Evolutionary conservation across 2,797 vertebrate genomes (phyloP), one percentile per base, ranked within the genome.

Genomic region (Leucoraja ocellata): DNA sequence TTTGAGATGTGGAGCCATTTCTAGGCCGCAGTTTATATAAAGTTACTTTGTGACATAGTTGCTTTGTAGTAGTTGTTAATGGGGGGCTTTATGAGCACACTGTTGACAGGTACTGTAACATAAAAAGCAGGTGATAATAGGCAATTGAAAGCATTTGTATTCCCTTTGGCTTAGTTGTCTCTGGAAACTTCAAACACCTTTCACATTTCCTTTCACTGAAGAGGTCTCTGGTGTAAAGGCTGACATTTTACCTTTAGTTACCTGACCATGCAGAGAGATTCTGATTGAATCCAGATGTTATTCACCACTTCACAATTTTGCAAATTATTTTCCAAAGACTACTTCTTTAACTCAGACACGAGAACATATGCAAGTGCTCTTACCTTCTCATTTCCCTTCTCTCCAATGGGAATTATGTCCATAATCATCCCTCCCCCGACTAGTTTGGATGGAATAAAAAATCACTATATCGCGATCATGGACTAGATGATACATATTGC

Each of bases 241-340:
- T 92, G 71, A 92, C 71, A 76, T 76, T 92, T 92, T 92, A 92
- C 23, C 68, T 74, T 76, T 92, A 76, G 46, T 92, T 92, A 73
- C 90, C 71, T 92, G 90, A 76, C 39, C 32, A 92, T 73, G 39
- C 71, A 92, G 71, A 23, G 25, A 28, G 54, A 54, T 76, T 91
- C 88, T 91, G 68, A 91, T 91, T 73, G 36, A 86, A 91, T 46
- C 88, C 88, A 86, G 83, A 86, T n/a, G 58, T 63, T 83, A 16
- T 32, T 92, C 39, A 76, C 71, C 36, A 74, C 5, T 28, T 74
- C 71, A 28, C 65, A 58, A 76, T 54, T 91, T 74, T 46, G 68
- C 90, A 68, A 91, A 28, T 54, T 76, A 46, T 54, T n/a, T 92
- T 46, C 86, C 54, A 10, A 74, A 28, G 39, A 74, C 23, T 28